Evolutionary conservation across 2,888 invertebrate genomes (phyloP).

Genomic region (Eilema caniola): DNA sequence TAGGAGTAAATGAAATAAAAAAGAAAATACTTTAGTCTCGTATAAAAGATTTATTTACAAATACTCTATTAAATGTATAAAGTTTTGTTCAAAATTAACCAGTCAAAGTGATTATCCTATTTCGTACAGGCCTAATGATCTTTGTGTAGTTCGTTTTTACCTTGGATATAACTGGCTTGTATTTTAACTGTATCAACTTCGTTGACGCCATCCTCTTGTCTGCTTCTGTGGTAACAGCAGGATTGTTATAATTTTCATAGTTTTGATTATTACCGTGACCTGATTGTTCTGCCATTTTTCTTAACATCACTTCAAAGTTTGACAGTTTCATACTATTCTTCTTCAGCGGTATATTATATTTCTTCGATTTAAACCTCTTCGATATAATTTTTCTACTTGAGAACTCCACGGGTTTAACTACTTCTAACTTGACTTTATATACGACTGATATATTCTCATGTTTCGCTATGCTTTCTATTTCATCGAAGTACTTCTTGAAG

Average conservation of each 20-base stretch:
- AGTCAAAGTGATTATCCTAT: slow-evolving; percentile 66
- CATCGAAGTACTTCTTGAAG: slow-evolving; percentile 66
- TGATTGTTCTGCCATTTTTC: slow-evolving; percentile 67
- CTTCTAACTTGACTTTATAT: slow-evolving; percentile 72
- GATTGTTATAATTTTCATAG: slow-evolving; percentile 36
- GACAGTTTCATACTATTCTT: slow-evolving; percentile 78
- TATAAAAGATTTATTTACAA: slow-evolving; percentile 24
- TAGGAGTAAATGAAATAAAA: neutral
- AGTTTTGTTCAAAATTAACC: slow-evolving; percentile 13
- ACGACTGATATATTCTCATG: slow-evolving; percentile 64
- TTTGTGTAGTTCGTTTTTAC: slow-evolving; percentile 70
- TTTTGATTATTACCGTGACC: slow-evolving; percentile 46
- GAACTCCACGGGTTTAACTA: slow-evolving; percentile 48
- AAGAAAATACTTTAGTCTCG: neutral
- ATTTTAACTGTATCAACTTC: slow-evolving; percentile 64
- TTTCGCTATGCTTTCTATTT: slow-evolving; percentile 65
- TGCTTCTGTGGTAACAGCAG: slow-evolving; percentile 54
- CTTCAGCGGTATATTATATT: slow-evolving; percentile 76
- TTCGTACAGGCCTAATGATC: slow-evolving; percentile 69
- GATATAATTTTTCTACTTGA: slow-evolving; percentile 43
- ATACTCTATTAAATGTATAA: neutral
- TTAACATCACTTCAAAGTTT: slow-evolving; percentile 71
- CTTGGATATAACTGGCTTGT: slow-evolving; percentile 68
- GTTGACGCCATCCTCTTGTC: slow-evolving; percentile 55
- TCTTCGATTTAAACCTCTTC: slow-evolving; percentile 67